Evolutionary conservation across 1,140 invertebrate species (phyloP), one percentile per base, ranked within the genome.

Genomic region (Psix sp.): DNA sequence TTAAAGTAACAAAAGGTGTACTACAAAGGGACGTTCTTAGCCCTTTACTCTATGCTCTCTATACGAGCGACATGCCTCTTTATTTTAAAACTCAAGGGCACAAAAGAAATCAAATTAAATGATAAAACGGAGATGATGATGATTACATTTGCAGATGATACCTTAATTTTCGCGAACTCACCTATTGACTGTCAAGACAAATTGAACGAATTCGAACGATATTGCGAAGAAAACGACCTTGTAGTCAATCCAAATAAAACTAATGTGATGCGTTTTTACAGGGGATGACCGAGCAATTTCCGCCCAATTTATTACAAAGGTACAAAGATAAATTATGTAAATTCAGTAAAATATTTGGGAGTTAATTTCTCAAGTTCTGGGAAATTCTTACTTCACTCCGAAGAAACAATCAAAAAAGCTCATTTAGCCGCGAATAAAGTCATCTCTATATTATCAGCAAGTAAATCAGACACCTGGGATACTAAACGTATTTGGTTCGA

Each of bases 81-180:
- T 11, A 35, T 13, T 35, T 35, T 3, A 10, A 11, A 5, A 5
- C 5, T 3, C 2, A 3, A 1, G 33, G 33, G 2, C 26, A 35
- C 13, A 35, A 11, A 35, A 11, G 33, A 14, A 14, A 7, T 35
- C 13, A 35, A 35, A 11, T 1, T 14, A 2, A 35, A 35, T 9
- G 9, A 35, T 10, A 0, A 16, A 0, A 16, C 5, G 0, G 26
- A 48, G 10, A 48, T 48, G 16, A 17, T 35, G 11, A 14, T 48
- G 13, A 10, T 48, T 10, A 29, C 26, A 17, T 48, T 11, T n/a
- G 45, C 29, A 10, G 45, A 48, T 11, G 45, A 48, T 11, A 14
- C 33, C n/a, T 5, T 35, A 11, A 35, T 35, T 13, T 29, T 46
- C 1, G 14, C 38, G 3, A 10, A 17, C 6, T 40, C 38, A 3